Base-by-base conservation (phyloP, 2,113 vertebrate genomes). In the Chaetodon trifascialis region DNA sequence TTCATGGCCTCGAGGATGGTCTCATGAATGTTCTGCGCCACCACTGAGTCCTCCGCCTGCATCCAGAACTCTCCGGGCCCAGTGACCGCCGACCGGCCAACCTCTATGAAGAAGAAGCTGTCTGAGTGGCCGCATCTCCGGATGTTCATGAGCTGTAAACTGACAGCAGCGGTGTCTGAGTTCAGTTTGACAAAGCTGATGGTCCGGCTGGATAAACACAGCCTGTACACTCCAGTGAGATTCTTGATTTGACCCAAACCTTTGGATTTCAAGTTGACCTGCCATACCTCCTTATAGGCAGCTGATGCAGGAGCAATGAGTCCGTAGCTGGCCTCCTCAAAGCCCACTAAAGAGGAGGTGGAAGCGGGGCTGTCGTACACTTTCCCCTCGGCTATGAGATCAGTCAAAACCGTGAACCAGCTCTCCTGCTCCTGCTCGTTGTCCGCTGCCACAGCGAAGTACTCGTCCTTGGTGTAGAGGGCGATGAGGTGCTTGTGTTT, bases 41-140 rank as follows among this genome's bases (percentile, higher is more conserved):
- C 98, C 90, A 99, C 98, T 0, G 96, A 95, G 93, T 99, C 98
- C 86, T 99, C 98, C 0, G 97, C 98, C 90, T 99, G 98, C 97
- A 99, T 99, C 98, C 98, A 99, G 76, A 99, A 96, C 93, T 99
- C 98, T 7, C 98, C 98, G 0, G 98, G 97, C 6, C 98, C 98
- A 0, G 97, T 99, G 80, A 97, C 96, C 1, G 98, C 97, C 0
- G 98, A 99, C 71, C 98, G 96, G 17, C 98, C 98, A 81, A 99
- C 97, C 87, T 99, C 98, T 8, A 99, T 97, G 93, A 99, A 99
- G 90, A 99, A 99, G 87, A 98, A 99, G 88, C 95, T 98, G 89
- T 99, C 98, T 0, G 98, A 99, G 95, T 99, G 98, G 38, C 98
- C 98, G 46, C 98, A 99, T 80, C 98, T 96, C 44, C 98, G 94